Base-by-base conservation (phyloP, 2,113 vertebrate species). In the Hiodon tergisus region DNA sequence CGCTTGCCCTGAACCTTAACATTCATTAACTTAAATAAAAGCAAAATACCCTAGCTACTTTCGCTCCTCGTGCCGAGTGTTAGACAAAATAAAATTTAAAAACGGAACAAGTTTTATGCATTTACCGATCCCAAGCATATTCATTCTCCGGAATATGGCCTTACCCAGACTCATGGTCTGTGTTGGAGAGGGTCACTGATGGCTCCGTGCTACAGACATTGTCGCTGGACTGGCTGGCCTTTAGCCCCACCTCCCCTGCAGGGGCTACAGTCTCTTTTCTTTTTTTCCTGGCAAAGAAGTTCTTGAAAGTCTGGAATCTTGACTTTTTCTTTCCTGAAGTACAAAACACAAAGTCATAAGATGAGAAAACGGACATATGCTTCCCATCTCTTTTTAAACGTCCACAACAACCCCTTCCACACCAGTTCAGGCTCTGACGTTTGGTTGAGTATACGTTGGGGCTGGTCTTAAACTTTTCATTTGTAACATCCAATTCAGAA, bases 251-350 rank as follows among this genome's bases (percentile, higher is more conserved):
- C 11, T 88, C 89, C 9, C 75, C 83, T 2, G 62, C 77, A 2
- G 80, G 61, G 3, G 83, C 72, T 3, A 83, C 76, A 2, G 81
- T 62, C 11, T 93, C 93, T 83, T 93, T 95, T 79, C 88, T 93
- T 85, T 96, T 96, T 87, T 94, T 98, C 87, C 95, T 94, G 67
- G 86, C 89, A 81, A 97, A 98, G 72, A 97, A 93, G 62, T 88
- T 94, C 83, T 92, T 97, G 63, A 98, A 94, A 0, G 83, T 91
- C 91, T 94, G 94, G 87, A 98, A 98, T 86, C 91, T 96, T 69
- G 92, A 96, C 87, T 94, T 97, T 85, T 95, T 98, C 89, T 94
- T 97, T 79, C 92, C 96, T 97, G 80, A 16, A 81, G 83, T 66
- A 79, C 72, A 78, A 78, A 74, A 11, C 71, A 67, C 8, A 13